phyloP scores from a whole-genome alignment of 2,113 vertebrate genomes.

The Phyllostomus discolor region DNA sequence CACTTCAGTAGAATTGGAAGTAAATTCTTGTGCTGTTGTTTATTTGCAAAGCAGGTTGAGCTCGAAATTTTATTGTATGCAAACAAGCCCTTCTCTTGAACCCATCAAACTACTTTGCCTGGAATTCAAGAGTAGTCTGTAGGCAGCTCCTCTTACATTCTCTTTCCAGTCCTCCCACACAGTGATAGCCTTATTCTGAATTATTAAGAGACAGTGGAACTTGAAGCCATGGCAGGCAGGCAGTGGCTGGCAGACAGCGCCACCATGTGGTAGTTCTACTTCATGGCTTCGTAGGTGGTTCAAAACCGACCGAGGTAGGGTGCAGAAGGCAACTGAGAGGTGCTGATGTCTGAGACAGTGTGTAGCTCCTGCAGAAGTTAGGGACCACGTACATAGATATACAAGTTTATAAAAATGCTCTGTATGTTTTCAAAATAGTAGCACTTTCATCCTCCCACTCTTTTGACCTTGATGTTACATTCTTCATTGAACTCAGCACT shows the following conservation, averaged over 20 bases:
- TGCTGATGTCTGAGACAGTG: fast-evolving
- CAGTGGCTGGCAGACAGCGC: background rate
- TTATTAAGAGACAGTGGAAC: background rate
- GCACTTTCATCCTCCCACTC: background rate
- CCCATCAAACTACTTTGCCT: background rate
- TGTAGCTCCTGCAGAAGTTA: background rate
- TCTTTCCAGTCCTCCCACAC: background rate
- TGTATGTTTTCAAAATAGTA: background rate
- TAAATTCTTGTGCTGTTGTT: too few species aligned
- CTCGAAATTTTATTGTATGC: background rate
- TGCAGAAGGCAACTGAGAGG: fast-evolving
- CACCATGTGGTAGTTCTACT: background rate
- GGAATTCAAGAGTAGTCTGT: background rate
- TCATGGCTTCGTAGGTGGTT: background rate
- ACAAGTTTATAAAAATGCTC: background rate
- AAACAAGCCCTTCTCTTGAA: background rate
- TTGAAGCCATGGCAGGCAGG: background rate
- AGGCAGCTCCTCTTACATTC: background rate
- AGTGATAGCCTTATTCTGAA: background rate
- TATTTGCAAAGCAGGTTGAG: background rate
- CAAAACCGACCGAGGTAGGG: background rate
- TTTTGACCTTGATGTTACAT: background rate
- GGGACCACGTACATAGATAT: fast-evolving
- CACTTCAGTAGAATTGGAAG: background rate
- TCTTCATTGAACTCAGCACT: background rate